phyloP scores from a whole-genome alignment of 2,113 vertebrate species.

The Mustela nigripes region DNA sequence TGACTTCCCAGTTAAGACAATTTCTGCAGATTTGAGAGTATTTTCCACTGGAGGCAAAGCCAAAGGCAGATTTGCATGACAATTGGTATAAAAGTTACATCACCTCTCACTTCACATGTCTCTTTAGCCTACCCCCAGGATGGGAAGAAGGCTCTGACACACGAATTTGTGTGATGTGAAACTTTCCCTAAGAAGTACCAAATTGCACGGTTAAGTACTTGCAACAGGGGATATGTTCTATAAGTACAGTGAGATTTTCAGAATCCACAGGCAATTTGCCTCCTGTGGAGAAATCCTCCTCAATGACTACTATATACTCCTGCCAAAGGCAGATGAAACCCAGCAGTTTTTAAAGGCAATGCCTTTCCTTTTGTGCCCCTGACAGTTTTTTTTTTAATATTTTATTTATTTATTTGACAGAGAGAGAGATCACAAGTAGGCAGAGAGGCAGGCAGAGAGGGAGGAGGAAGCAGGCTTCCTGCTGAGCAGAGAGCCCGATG shows the following conservation, averaged over 20 bases:
- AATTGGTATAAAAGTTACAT: constrained; percentile 73
- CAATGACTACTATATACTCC: neutral
- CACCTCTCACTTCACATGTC: constrained; percentile 14
- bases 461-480: no score
- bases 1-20: constrained; percentile 1
- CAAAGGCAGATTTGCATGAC: constrained; percentile 76
- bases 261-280: constrained; percentile 51
- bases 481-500: no score
- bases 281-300: constrained; percentile 68
- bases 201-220: constrained; percentile 73
- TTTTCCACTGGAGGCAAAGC: constrained; percentile 71
- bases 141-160: constrained; percentile 65
- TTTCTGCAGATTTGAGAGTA: constrained; percentile 76
- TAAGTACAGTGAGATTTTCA: constrained; percentile 70
- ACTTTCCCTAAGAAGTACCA: constrained; percentile 57
- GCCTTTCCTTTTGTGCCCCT: neutral
- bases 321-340: constrained; percentile 8
- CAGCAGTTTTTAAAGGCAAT: neutral
- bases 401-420: no score
- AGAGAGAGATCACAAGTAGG: no score
- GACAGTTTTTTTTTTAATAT: neutral
- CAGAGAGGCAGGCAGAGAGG: no score
- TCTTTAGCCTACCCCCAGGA: constrained; percentile 52
- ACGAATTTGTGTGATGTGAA: constrained; percentile 57
- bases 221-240: constrained; percentile 60